Evolutionary conservation across 2,797 vertebrate species (phyloP), one percentile per base, ranked within the genome.

Genomic region (Adelosebastes latens): DNA sequence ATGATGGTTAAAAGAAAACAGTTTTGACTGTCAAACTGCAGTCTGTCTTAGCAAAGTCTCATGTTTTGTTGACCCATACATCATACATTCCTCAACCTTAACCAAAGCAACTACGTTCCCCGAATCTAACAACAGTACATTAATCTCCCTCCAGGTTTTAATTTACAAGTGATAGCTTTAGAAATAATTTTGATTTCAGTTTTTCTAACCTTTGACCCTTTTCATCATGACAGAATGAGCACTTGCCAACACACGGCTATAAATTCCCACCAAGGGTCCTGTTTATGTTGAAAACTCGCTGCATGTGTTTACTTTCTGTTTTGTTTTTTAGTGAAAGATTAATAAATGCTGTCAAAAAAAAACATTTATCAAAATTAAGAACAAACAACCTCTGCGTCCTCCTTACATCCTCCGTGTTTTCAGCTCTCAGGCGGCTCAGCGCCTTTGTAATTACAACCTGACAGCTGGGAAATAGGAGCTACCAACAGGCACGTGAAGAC

Each of bases 401-500:
- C 55, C 61, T 81, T 68, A 79, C 78, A 75, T 11, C 64, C 59
- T 85, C 52, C 46, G 25, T 73, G 69, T 84, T 81, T 82, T 62
- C 74, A 58, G 55, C 74, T 82, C 60, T 49, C 79, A 31, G 59
- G 25, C 75, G n/a, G 69, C 62, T 79, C 62, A n/a, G 60, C 0
- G 25, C 67, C 36, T 86, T 89, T 90, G 80, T 88, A 81, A 79
- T 85, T 77, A 76, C 83, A 79, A 8, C 34, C 66, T 81, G 85
- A 83, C 83, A 84, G 77, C 69, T 20, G 68, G 27, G 72, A 76
- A 83, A 81, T 14, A 60, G 71, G 32, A 81, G 25, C 75, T 63
- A 81, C 53, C 9, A 24, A 84, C 67, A 53, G 31, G 55, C 62
- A 20, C 22, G 32, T 74, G 82, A 85, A 69, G 29, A 59, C 79